A percentile compares a stretch with the other conserved stretches of the same genome.
These are phyloP conservation scores for Pocillopora verrucosa DNA, from an alignment of 64 coral and sea anemone genomes.

Conservation along the genomic window DNA sequence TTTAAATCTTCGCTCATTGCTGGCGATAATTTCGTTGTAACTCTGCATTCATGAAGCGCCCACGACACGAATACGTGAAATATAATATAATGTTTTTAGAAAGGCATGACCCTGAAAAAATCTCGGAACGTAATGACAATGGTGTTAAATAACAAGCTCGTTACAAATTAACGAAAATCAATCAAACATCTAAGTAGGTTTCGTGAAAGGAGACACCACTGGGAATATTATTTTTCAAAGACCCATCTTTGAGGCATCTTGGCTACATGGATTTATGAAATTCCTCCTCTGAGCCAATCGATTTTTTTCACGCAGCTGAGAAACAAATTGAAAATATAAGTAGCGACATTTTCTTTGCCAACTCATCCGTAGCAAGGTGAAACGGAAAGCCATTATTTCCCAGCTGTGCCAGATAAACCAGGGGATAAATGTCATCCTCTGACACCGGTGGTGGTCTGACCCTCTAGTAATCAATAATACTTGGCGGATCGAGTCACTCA, in stretches of 20 bases:
- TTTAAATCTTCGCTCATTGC: not conserved
- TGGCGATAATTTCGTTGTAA: not conserved
- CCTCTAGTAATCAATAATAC: not conserved
- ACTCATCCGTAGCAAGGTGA: not conserved
- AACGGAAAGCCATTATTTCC: not conserved
- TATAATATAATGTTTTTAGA: conserved; percentile 37
- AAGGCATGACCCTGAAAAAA: conserved; percentile 12
- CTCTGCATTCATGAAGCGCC: not conserved
- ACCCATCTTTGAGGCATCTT: not conserved
- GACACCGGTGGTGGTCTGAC: conserved; percentile 13
- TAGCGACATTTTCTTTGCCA: not conserved
- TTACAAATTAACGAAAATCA: conserved; percentile 49
- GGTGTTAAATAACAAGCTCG: conserved; percentile 25
- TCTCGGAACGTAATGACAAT: conserved; percentile 18
- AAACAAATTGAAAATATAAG: not conserved
- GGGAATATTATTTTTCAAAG: not conserved
- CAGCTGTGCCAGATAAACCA: conserved; percentile 1
- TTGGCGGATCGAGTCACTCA: not conserved
- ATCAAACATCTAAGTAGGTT: not conserved
- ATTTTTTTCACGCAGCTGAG: not conserved
- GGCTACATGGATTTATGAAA: not conserved
- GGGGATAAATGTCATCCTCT: not conserved
- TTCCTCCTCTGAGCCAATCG: not conserved
- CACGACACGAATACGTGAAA: conserved; percentile 19
- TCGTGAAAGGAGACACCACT: not conserved